Evolutionary conservation across 2,797 vertebrate genomes (phyloP).

Genomic region (Clarias pachynema): DNA sequence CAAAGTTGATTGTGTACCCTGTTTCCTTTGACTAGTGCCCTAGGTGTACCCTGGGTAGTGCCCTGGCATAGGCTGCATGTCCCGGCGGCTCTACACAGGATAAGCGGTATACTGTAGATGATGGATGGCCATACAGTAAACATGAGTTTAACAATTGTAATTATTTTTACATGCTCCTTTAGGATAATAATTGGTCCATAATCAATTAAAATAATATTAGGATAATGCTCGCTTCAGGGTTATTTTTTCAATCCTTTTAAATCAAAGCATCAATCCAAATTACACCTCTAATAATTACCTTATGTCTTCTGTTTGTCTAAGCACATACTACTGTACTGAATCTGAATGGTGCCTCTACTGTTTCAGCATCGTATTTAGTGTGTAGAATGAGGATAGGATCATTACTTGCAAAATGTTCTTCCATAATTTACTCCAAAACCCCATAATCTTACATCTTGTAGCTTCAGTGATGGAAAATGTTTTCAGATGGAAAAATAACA

Average conservation of each 20-base stretch:
- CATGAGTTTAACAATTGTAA: too few species aligned
- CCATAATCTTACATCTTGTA: not conserved
- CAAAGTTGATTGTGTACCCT: too few species aligned
- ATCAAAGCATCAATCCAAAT: not conserved
- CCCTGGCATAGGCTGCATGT: too few species aligned
- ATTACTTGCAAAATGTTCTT: not conserved
- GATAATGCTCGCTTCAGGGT: not conserved
- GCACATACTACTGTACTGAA: not conserved
- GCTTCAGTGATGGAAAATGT: not conserved
- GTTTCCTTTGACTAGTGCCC: too few species aligned
- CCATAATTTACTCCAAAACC: not conserved
- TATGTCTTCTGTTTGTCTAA: not conserved
- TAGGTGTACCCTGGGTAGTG: too few species aligned
- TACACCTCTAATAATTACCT: not conserved
- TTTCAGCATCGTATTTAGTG: not conserved
- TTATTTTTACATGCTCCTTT: too few species aligned
- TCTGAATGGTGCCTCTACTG: not conserved
- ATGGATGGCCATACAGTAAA: too few species aligned
- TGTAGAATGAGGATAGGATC: not conserved
- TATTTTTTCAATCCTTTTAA: not conserved
- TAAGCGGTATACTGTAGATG: too few species aligned
- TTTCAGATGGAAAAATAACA: slow-evolving; percentile 12
- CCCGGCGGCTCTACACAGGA: too few species aligned
- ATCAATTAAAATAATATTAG: too few species aligned
- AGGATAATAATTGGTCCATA: too few species aligned